phyloP scores from a whole-genome alignment of 2,888 invertebrate genomes.

The Caenorhabditis afra region DNA sequence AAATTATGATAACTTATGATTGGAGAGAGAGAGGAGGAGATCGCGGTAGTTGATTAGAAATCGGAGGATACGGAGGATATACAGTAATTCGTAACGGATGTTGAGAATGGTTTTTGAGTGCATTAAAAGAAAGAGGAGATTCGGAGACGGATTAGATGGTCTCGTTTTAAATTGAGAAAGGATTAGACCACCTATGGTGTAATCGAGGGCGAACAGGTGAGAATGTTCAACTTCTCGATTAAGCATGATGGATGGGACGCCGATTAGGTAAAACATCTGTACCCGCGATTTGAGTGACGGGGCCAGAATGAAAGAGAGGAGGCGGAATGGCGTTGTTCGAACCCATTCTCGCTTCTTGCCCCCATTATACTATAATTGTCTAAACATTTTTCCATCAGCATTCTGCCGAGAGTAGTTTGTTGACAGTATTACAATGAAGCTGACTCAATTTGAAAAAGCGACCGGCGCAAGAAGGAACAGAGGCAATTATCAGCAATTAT shows the following conservation, averaged over 20 bases:
- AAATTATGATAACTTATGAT: conserved; percentile 55
- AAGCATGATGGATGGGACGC: conserved; percentile 52
- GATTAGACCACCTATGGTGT: conserved; percentile 46
- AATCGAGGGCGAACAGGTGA: conserved; percentile 54
- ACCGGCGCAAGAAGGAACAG: conserved; percentile 30
- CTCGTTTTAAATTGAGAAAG: conserved; percentile 22
- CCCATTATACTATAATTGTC: conserved; percentile 44
- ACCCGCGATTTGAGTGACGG: conserved; percentile 21
- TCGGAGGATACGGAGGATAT: conserved; percentile 14
- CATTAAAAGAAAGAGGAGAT: neutral
- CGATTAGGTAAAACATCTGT: conserved; percentile 45
- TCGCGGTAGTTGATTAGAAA: conserved; percentile 34
- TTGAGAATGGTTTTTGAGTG: conserved; percentile 3
- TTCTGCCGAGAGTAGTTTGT: conserved; percentile 27
- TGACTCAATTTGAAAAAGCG: conserved; percentile 26
- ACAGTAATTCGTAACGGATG: conserved; percentile 50
- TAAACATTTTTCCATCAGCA: conserved; percentile 39
- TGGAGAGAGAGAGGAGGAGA: conserved; percentile 30
- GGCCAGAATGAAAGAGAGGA: neutral
- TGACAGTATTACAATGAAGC: conserved; percentile 43
- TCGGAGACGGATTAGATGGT: conserved; percentile 30
- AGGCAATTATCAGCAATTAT: conserved; percentile 47
- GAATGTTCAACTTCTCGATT: conserved; percentile 57
- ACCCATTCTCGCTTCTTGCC: conserved; percentile 28
- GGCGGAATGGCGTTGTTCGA: conserved; percentile 20